Evolutionary conservation across 2,888 invertebrate species (phyloP).

Genomic region (Pogonocherus hispidulus): DNA sequence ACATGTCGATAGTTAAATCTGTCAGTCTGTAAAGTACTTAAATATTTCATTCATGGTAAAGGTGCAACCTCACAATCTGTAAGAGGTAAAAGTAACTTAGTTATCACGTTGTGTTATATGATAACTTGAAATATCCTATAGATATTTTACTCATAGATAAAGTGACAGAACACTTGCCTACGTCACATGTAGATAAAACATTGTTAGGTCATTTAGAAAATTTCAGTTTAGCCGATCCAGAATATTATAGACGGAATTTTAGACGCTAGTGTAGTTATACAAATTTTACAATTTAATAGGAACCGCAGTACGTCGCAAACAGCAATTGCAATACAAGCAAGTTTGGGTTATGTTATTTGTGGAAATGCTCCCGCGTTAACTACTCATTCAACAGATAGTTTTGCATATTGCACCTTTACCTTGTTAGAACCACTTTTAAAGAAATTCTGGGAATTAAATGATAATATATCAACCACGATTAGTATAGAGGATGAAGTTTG

Average conservation of each 20-base stretch:
- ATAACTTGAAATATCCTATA: slow-evolving; percentile 4
- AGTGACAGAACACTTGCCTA: not conserved
- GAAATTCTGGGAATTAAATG: slow-evolving; percentile 15
- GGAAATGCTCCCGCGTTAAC: not conserved
- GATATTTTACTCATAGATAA: slow-evolving; percentile 9
- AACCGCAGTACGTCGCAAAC: not conserved
- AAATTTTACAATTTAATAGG: not conserved
- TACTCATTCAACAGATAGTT: not conserved
- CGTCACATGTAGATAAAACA: not conserved
- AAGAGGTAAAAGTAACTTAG: slow-evolving; percentile 8
- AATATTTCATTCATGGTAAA: not conserved
- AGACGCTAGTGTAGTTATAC: not conserved
- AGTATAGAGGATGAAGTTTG: slow-evolving; percentile 4
- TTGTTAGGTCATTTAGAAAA: not conserved
- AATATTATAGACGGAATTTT: slow-evolving; percentile 8
- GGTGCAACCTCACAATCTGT: not conserved
- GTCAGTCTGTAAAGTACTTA: not conserved
- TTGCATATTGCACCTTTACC: not conserved
- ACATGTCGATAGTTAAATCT: not conserved
- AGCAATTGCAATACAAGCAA: not conserved
- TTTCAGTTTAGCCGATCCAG: slow-evolving; percentile 10
- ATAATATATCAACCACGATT: not conserved
- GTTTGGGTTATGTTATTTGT: slow-evolving; percentile 1
- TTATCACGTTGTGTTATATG: not conserved
- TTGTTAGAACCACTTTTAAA: slow-evolving; percentile 5